phyloP scores from a whole-genome alignment of 2,113 vertebrate genomes.

The Carassius gibelio region DNA sequence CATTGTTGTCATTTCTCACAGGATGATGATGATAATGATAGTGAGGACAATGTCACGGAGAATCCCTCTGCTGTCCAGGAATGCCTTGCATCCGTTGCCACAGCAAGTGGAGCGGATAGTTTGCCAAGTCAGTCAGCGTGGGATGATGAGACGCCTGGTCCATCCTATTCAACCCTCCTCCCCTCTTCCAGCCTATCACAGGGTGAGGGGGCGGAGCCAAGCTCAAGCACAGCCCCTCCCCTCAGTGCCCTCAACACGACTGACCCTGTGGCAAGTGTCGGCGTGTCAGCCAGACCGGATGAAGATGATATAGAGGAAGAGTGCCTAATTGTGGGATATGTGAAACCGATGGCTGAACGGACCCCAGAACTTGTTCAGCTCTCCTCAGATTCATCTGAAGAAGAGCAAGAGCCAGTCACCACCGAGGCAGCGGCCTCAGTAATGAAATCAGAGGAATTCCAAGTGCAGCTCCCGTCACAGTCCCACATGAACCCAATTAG shows the following conservation, averaged over 20 bases:
- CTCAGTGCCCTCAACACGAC: constrained; percentile 75
- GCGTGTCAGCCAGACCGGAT: constrained; percentile 25
- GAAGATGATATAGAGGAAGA: constrained; percentile 80
- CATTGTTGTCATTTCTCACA: constrained; percentile 52
- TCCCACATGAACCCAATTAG: neutral
- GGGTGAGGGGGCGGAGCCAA: constrained; percentile 64
- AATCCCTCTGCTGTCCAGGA: constrained; percentile 65
- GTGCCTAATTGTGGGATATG: constrained; percentile 89
- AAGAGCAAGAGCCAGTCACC: constrained; percentile 76
- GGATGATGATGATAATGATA: constrained; percentile 72
- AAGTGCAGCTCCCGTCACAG: neutral
- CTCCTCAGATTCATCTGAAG: constrained; percentile 82
- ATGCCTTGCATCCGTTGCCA: constrained; percentile 27
- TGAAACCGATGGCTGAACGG: constrained; percentile 88
- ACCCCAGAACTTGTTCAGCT: constrained; percentile 93
- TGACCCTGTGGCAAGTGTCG: constrained; percentile 46
- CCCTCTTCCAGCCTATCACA: constrained; percentile 35
- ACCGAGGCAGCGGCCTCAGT: constrained; percentile 67
- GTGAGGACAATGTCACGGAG: constrained; percentile 42
- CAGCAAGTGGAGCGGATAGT: constrained; percentile 28
- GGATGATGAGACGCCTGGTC: constrained; percentile 94
- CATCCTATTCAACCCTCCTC: constrained; percentile 79
- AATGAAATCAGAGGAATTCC: constrained; percentile 26
- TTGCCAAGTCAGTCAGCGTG: constrained; percentile 80
- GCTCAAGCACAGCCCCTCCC: constrained; percentile 67